Base-by-base conservation (phyloP, 2,888 invertebrate genomes). In the Agriopis leucophaearia region DNA sequence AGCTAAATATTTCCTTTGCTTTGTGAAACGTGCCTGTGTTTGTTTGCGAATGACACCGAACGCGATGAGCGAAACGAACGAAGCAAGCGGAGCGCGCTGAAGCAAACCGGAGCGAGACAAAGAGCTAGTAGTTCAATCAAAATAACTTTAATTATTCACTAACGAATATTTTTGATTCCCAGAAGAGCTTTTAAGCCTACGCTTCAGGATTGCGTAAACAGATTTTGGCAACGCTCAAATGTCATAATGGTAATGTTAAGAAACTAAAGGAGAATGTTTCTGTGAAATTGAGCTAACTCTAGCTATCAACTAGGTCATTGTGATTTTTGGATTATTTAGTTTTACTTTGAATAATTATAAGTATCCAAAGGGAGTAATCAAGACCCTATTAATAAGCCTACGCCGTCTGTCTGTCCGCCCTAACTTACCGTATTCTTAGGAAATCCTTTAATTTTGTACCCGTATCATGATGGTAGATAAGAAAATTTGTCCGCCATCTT, bases 1-100 rank as follows among this genome's bases (percentile, higher is more conserved):
- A 74, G 45, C 73, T 78, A 77, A 79, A 81, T 77, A 79, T 80
- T 81, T 80, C 74, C 71, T 72, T 62, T 78, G 71, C 73, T 70
- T 71, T 74, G 71, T 66, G 40, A 44, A 60, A 48, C 64, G 66
- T 16, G 59, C 8, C n/a, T 16, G 56, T 45, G 67, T 60, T 69
- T 74, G 74, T 74, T 71, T 71, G 66, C 65, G 61, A 66, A 54
- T 60, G 68, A 69, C 67, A 59, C 51, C 58, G 45, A 60, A n/a
- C 54, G 44, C 18, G 36, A 12, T 27, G 45, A 58, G 38, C 51
- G 48, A 50, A 48, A 9, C 18, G 65, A 59, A 15, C 18, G 50
- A 15, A 36, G 12, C 12, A 8, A 27, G 27, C 27, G 1, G 27
- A 56, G 18, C 55, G 40, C 16, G 35, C n/a, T 13, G 8, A 48